phyloP scores from a whole-genome alignment of 2,888 invertebrate species.

The Ametastegia equiseti region DNA sequence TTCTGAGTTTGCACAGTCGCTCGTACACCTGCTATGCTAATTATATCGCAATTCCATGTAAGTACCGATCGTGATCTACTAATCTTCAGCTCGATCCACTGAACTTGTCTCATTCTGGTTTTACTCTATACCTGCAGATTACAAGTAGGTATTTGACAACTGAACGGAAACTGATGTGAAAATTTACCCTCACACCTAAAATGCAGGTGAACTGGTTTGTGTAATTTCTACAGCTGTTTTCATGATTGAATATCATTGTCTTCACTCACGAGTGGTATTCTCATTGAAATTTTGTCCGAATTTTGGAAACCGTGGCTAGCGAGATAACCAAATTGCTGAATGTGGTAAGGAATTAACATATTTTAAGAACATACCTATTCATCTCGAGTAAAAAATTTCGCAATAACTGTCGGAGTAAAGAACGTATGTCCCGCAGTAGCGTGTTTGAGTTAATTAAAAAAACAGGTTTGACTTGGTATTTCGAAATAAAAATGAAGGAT shows the following conservation, averaged over 20 bases:
- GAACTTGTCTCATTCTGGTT: not conserved
- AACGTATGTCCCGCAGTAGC: not conserved
- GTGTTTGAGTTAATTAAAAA: not conserved
- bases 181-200: not conserved
- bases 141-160: not conserved
- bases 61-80: constrained; percentile 5
- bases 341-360: not conserved
- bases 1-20: constrained; percentile 19
- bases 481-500: not conserved
- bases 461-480: not conserved
- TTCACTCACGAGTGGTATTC: not conserved
- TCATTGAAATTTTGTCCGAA: not conserved
- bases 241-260: too few species aligned
- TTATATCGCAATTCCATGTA: not conserved
- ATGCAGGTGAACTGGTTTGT: not conserved
- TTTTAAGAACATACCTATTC: not conserved
- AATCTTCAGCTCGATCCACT: not conserved
- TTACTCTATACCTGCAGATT: not conserved
- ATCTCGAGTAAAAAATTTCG: not conserved
- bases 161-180: not conserved
- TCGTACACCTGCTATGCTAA: not conserved
- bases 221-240: not conserved
- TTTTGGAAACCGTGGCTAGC: not conserved
- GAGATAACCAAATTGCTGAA: not conserved
- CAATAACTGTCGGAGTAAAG: not conserved